These are phyloP conservation scores for Ivindomyrus marchei DNA, from an alignment of 2,113 vertebrate species.

Conservation along the genomic window DNA sequence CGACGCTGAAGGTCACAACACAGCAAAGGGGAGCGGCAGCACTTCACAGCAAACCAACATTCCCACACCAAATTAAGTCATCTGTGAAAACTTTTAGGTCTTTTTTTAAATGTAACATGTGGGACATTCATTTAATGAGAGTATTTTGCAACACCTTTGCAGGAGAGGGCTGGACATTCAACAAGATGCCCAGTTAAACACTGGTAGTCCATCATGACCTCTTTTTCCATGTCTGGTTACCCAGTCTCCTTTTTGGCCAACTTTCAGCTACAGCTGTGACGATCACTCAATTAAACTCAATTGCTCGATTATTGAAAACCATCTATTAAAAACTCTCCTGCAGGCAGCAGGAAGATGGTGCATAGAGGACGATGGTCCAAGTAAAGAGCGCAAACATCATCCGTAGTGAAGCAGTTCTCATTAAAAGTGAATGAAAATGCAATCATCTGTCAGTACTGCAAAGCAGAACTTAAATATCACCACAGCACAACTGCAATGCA, in stretches of 20 bases:
- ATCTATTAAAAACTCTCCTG: background rate
- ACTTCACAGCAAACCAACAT: slow-evolving; percentile 53
- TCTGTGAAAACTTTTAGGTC: slow-evolving; percentile 54
- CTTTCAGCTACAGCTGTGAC: background rate
- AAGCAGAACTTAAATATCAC: background rate
- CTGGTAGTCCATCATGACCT: background rate
- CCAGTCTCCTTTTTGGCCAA: background rate
- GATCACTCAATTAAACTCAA: background rate
- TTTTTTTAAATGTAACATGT: slow-evolving; percentile 41
- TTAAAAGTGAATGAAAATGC: background rate
- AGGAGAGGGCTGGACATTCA: background rate
- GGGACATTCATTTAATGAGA: slow-evolving; percentile 42
- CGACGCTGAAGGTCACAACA: slow-evolving; percentile 66
- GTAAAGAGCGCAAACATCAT: background rate
- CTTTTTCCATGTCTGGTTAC: background rate
- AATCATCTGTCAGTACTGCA: background rate
- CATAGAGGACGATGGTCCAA: background rate
- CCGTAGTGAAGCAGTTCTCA: background rate
- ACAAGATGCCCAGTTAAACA: background rate
- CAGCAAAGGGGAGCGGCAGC: slow-evolving; percentile 44
- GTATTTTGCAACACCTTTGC: slow-evolving; percentile 20
- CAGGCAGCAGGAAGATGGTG: background rate
- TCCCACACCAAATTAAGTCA: slow-evolving; percentile 75
- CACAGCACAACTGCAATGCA: background rate
- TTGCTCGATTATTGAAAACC: background rate